A percentile compares a stretch with the other conserved stretches of the same genome.
These are phyloP conservation scores for Trichogramma evanescens DNA, from an alignment of 2,888 invertebrate species.

Conservation along the genomic window DNA sequence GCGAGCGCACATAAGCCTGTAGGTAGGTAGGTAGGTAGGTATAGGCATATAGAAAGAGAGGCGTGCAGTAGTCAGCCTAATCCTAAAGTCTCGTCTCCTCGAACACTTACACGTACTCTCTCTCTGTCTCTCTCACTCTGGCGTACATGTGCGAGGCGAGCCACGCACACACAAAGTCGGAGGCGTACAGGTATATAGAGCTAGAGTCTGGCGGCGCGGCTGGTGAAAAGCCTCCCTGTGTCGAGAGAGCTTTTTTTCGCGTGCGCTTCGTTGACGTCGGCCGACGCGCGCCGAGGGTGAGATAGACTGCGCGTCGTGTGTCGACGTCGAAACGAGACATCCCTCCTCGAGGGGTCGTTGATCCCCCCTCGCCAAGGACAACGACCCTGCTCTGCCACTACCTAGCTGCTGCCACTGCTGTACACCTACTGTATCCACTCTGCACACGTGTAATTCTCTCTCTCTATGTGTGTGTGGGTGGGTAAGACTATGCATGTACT, in stretches of 20 bases:
- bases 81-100: conserved; percentile 6
- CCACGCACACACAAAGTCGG: not conserved
- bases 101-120: not conserved
- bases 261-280: not conserved
- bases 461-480: not conserved
- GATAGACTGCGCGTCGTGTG: not conserved
- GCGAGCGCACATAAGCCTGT: too few relatives aligned
- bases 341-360: conserved; percentile 46
- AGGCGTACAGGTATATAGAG: not conserved
- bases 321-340: conserved; percentile 14
- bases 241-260: not conserved
- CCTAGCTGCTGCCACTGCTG: conserved; percentile 18
- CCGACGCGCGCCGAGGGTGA: not conserved
- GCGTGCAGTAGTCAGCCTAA: not conserved
- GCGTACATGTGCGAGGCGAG: not conserved
- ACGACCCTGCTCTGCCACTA: conserved; percentile 45
- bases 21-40: too few relatives aligned
- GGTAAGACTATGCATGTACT: not conserved
- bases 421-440: not conserved
- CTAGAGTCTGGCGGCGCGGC: not conserved
- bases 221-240: not conserved
- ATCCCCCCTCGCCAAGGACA: conserved; percentile 45
- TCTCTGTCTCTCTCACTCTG: not conserved
- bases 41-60: too few relatives aligned
- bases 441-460: not conserved